A percentile compares a stretch with the other conserved stretches of the same genome.
These are phyloP conservation scores for Bagarius yarrelli DNA, from an alignment of 2,113 vertebrate genomes.

Conservation along the genomic window DNA sequence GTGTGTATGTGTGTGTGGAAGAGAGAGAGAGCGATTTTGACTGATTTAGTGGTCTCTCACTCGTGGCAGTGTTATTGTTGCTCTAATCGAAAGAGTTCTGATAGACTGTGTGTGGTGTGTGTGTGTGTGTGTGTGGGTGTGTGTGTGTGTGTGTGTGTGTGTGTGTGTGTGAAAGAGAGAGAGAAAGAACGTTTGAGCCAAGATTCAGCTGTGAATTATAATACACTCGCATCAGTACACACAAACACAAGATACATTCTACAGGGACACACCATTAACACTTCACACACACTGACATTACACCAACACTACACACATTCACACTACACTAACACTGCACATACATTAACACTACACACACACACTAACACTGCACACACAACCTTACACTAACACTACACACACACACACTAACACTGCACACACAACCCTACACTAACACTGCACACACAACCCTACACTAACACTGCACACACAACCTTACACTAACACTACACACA, in stretches of 20 bases:
- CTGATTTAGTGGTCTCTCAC: slow-evolving; percentile 51
- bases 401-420: neutral
- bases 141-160: too few relatives aligned
- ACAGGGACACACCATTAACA: too few relatives aligned
- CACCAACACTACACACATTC: neutral
- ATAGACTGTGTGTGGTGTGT: slow-evolving; percentile 36
- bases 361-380: neutral
- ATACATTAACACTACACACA: too few relatives aligned
- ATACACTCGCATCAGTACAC: neutral
- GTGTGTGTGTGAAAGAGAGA: too few relatives aligned
- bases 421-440: too few relatives aligned
- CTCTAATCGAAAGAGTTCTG: slow-evolving; percentile 60
- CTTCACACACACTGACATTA: neutral
- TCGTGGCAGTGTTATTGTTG: slow-evolving; percentile 59
- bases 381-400: neutral
- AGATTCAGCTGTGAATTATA: too few relatives aligned
- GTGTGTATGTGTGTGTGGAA: slow-evolving; percentile 14
- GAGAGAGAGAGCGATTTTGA: slow-evolving; percentile 29
- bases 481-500: neutral
- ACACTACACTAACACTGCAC: too few relatives aligned
- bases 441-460: too few relatives aligned
- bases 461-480: neutral
- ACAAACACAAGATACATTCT: too few relatives aligned
- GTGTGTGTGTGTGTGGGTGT: neutral
- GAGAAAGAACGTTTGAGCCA: too few relatives aligned